Evolutionary conservation across 2,797 vertebrate genomes (phyloP).

Genomic region (Eptatretus atami): DNA sequence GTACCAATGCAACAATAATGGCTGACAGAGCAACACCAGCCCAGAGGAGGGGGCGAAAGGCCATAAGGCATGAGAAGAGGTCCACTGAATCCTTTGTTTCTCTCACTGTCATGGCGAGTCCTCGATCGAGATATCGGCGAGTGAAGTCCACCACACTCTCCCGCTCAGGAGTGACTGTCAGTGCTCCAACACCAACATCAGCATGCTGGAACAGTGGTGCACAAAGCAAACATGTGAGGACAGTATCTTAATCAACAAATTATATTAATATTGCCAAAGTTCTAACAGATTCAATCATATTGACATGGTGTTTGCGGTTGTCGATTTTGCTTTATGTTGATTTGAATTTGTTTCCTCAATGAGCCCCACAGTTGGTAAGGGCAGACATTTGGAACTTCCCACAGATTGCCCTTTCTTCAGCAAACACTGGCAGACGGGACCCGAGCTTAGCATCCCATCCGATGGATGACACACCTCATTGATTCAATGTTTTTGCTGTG

Average conservation of each 20-base stretch:
- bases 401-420: too few species aligned
- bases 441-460: too few species aligned
- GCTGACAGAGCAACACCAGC: slow-evolving; percentile 87
- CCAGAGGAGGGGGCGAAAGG: slow-evolving; percentile 85
- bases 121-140: slow-evolving; percentile 93
- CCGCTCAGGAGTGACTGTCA: slow-evolving; percentile 86
- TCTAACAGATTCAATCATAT: too few species aligned
- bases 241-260: background rate
- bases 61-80: slow-evolving; percentile 88
- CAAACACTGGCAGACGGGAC: too few species aligned
- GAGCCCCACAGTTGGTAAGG: too few species aligned
- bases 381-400: too few species aligned
- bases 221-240: too few species aligned
- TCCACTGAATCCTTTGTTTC: slow-evolving; percentile 29
- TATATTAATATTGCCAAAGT: slow-evolving; percentile 7
- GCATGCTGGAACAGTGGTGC: slow-evolving; percentile 28
- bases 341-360: too few species aligned
- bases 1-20: slow-evolving; percentile 57
- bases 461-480: too few species aligned
- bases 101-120: slow-evolving; percentile 61
- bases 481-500: too few species aligned
- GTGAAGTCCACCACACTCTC: slow-evolving; percentile 94
- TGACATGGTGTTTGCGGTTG: too few species aligned
- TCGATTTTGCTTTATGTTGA: too few species aligned
- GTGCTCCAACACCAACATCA: slow-evolving; percentile 71